Evolutionary conservation across 2,113 vertebrate species (phyloP), one percentile per base, ranked within the genome.

Genomic region (Miniopterus natalensis): DNA sequence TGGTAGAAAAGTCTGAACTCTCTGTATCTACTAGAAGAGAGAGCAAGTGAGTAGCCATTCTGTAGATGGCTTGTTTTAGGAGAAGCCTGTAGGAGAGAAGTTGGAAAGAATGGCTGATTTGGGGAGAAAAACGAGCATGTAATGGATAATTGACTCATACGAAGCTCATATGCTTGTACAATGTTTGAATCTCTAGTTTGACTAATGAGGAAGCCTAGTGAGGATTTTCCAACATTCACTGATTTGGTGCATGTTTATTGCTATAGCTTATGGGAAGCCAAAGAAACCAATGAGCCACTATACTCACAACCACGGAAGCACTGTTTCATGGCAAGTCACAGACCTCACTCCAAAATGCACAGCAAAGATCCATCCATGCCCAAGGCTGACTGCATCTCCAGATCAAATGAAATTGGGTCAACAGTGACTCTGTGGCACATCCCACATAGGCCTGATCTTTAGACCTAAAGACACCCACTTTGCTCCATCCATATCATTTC

Each of bases 101-200:
- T 40, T 79, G 71, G 65, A 70, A 79, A 40, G 20, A 8, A 10
- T 94, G 47, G 66, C 63, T 80, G 0, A 57, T 55, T 84, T 75
- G 8, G 23, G 4, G 20, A 20, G 9, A 45, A 31, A 36, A 61
- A 40, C 78, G 78, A 6, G 13, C 2, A 21, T 59, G 1, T 51
- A 42, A 12, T 59, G 3, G n/a, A 84, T 63, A 59, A 15, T 49
- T 36, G 59, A 85, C 5, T n/a, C 8, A 20, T 40, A 70, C 14
- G 27, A 93, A 49, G 4, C 14, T 84, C 40, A 25, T 42, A n/a
- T 20, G 21, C n/a, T 84, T 88, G 11, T 40, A 23, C 31, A 18
- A 51, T n/a, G 8, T 83, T 81, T 90, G 53, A 59, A 42, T 93
- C 27, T 91, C n/a, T 73, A 15, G 4, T 95, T 79, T 78, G 42